A percentile compares a stretch with the other conserved stretches of the same genome.
Conservation (phyloP, 2,113 vertebrate species). For the Toxostoma redivivum region DNA sequence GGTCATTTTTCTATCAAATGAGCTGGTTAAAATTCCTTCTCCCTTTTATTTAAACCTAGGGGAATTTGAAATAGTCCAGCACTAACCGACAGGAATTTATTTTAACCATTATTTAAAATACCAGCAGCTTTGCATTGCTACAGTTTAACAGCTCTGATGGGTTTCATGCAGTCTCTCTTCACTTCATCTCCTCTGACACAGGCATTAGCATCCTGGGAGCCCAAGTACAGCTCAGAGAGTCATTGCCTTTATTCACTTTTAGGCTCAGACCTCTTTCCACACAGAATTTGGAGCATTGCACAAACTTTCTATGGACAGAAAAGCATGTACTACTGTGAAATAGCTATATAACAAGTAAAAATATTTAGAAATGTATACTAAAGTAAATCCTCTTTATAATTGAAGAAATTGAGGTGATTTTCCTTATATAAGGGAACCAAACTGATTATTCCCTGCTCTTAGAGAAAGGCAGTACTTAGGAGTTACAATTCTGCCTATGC, state of each 20-base stretch:
- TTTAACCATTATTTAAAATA: constrained; percentile 17
- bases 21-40: constrained; percentile 15
- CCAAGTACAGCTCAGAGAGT: background rate
- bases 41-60: background rate
- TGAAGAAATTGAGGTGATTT: background rate
- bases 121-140: background rate
- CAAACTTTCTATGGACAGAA: background rate
- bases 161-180: background rate
- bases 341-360: background rate
- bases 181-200: background rate
- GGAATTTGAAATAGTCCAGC: background rate
- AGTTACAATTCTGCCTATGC: background rate
- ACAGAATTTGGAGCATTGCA: background rate
- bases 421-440: background rate
- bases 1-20: constrained; percentile 3
- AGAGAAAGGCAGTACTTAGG: background rate
- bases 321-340: background rate
- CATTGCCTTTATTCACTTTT: background rate
- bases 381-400: background rate
- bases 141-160: background rate
- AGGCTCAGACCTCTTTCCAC: background rate
- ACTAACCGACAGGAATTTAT: background rate
- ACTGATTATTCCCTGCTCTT: background rate
- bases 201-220: background rate
- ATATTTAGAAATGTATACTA: background rate